These are phyloP conservation scores for Isaurus tuberculatus DNA, from an alignment of 92 coral and sea anemone species.

Conservation along the genomic window DNA sequence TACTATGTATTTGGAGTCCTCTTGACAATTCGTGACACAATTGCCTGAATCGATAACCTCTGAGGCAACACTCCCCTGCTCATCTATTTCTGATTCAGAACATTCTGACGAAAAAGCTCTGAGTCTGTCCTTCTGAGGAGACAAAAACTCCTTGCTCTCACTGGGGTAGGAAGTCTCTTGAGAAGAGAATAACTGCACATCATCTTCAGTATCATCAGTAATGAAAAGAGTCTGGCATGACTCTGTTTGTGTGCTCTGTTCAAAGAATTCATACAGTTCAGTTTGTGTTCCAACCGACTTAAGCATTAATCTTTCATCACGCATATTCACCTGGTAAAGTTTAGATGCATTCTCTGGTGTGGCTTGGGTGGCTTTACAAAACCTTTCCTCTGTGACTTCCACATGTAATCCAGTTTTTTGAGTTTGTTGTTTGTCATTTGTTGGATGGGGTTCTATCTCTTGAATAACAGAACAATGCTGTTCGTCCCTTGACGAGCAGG, in stretches of 20 bases:
- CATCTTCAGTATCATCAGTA: neutral
- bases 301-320: neutral
- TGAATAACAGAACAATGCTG: neutral
- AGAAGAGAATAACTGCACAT: neutral
- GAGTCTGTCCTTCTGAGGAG: conserved; percentile 20
- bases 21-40: neutral
- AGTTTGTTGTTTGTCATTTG: neutral
- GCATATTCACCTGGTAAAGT: conserved; percentile 28
- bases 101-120: neutral
- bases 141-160: conserved; percentile 9
- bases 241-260: conserved; percentile 12
- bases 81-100: conserved; percentile 31
- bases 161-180: neutral
- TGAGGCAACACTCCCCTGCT: neutral
- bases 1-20: conserved; percentile 7
- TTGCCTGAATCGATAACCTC: neutral
- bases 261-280: neutral
- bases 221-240: conserved; percentile 16
- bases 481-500: conserved; percentile 14
- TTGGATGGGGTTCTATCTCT: neutral
- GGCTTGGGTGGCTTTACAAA: conserved; percentile 11
- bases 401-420: neutral
- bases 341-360: neutral
- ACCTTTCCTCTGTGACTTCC: neutral
- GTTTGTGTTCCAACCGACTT: conserved; percentile 30